A percentile compares a stretch with the other conserved stretches of the same genome.
These are phyloP conservation scores for Crotalus horridus DNA, from an alignment of 2,113 vertebrate species.

Conservation along the genomic window DNA sequence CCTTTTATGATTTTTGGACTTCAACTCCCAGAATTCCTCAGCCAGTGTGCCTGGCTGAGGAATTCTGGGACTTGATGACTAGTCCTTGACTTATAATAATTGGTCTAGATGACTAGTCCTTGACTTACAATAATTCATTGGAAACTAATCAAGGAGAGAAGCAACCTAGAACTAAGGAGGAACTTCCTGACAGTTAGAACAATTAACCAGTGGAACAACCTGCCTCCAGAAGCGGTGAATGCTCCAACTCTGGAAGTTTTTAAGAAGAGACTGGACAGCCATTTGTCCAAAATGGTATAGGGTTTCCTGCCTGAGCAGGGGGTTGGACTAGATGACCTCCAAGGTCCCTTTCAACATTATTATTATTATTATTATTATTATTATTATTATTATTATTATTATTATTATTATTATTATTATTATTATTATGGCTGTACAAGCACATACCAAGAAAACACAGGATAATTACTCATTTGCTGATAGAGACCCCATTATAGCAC, in stretches of 20 bases:
- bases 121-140: too few relatives aligned
- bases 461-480: rapidly evolving
- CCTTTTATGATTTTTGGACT: too few relatives aligned
- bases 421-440: neutral
- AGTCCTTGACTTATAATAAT: too few relatives aligned
- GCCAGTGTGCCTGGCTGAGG: too few relatives aligned
- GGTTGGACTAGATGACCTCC: neutral
- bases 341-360: neutral
- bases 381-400: too few relatives aligned
- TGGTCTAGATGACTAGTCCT: too few relatives aligned
- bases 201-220: neutral
- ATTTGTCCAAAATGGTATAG: neutral
- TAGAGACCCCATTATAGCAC: rapidly evolving
- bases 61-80: too few relatives aligned
- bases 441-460: neutral
- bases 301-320: neutral
- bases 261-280: neutral
- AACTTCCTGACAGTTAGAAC: neutral
- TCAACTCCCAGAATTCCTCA: too few relatives aligned
- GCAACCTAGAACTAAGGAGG: neutral
- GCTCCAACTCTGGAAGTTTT: neutral
- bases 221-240: neutral
- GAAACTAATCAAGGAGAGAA: neutral
- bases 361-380: too few relatives aligned
- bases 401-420: too few relatives aligned